Conservation (phyloP, 1,140 invertebrate genomes). For the Cyrtorhinus lividipennis region DNA sequence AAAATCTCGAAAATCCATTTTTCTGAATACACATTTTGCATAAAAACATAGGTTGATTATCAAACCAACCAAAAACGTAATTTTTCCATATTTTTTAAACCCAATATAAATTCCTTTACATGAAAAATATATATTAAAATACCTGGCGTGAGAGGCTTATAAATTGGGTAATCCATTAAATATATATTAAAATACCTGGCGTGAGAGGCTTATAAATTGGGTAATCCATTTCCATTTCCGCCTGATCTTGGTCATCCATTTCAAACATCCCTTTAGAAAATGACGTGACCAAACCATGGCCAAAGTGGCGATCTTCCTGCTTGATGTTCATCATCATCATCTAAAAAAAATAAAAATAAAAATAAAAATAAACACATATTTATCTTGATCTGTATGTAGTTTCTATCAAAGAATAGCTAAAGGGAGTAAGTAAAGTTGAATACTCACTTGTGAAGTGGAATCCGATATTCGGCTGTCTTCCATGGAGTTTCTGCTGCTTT, state of each 20-base stretch:
- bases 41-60: too few species aligned
- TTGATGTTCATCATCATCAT: slow-evolving; percentile 11
- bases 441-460: slow-evolving; percentile 39
- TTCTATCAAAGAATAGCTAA: neutral
- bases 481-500: slow-evolving; percentile 56
- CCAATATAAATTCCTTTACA: too few species aligned
- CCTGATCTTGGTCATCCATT: neutral
- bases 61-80: too few species aligned
- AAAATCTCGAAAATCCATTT: too few species aligned
- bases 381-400: too few species aligned
- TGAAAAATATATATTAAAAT: too few species aligned
- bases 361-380: too few species aligned
- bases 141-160: neutral
- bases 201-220: neutral
- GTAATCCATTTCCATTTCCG: slow-evolving; percentile 1
- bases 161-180: neutral
- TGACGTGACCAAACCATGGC: slow-evolving; percentile 24
- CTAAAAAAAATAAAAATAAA: too few species aligned
- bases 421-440: neutral
- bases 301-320: neutral
- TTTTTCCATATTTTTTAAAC: too few species aligned
- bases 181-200: too few species aligned
- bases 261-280: slow-evolving; percentile 27
- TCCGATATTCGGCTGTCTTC: slow-evolving; percentile 62
- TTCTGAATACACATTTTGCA: too few species aligned